Base-by-base conservation (phyloP, 1,140 invertebrate genomes). In the Drosophila equinoxialis region DNA sequence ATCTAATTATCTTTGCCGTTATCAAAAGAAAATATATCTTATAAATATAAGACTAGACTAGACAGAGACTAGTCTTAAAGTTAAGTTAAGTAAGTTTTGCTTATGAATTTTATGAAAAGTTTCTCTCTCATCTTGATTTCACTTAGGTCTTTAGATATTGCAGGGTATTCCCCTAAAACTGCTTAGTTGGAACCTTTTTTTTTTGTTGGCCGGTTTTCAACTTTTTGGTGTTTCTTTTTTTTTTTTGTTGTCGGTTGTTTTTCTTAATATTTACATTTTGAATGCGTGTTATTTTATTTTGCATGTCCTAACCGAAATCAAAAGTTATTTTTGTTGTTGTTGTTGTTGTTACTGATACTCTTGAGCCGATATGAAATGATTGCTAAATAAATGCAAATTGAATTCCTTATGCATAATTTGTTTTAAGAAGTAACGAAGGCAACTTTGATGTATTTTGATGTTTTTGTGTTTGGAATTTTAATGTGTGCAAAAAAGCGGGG, bases 361-460 rank as follows among this genome's bases (percentile, higher is more conserved):
- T 68, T 79, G 74, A 79, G 66, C 69, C 77, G 74, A 77, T 89
- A 89, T 89, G 74, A 89, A 89, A 89, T 89, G 89, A 89, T 89
- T 89, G 84, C 85, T 79, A 90, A 89, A 89, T 90, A 89, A 89
- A 89, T 89, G 84, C 84, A 89, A 89, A 89, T 89, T 89, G 84
- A 89, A 89, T 89, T 89, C 81, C 80, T 84, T 84, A 89, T 90
- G 84, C 84, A 89, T 89, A 89, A 89, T 89, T 89, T 89, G 84
- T 79, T 87, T 87, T 51, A 51, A 77, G 73, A 89, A 87, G 70
- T 86, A 83, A 78, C 59, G 48, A 35, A 30, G 33, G 45, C 41
- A 72, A 84, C 80, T 89, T 89, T 89, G 84, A 89, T 89, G 80
- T 89, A 76, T 83, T 76, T 77, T 71, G 37, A 39, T 13, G 57